A percentile compares a stretch with the other conserved stretches of the same genome.
Conservation (phyloP, 2,888 invertebrate species). For the Diplazon laetatorius region DNA sequence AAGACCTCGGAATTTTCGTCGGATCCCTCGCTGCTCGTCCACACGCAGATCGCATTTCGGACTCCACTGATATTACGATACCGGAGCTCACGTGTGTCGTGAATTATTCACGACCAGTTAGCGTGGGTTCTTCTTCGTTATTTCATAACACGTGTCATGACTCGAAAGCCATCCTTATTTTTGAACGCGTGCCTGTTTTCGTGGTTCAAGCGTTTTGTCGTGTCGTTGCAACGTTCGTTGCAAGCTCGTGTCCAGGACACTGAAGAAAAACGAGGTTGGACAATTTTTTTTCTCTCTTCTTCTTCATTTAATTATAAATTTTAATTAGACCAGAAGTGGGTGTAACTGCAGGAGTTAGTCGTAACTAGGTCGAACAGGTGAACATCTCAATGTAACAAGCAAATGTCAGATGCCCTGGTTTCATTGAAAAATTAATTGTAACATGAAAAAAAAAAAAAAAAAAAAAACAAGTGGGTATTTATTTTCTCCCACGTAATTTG, state of each 20-base stretch:
- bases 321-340: conserved; percentile 50
- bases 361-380: conserved; percentile 16
- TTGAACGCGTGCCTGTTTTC: neutral
- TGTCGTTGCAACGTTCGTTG: neutral
- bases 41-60: conserved; percentile 30
- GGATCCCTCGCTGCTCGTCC: neutral
- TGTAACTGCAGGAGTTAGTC: conserved; percentile 25
- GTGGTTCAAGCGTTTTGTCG: neutral
- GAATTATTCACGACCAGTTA: conserved; percentile 55
- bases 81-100: conserved; percentile 13
- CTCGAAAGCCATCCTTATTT: conserved; percentile 10
- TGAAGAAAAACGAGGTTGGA: conserved; percentile 21
- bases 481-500: no score
- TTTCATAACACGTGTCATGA: conserved; percentile 16
- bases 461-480: no score
- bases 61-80: neutral
- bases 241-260: neutral
- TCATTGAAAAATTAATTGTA: conserved; percentile 44
- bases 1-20: conserved; percentile 4
- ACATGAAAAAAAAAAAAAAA: conserved; percentile 19
- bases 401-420: conserved; percentile 4
- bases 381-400: conserved; percentile 6
- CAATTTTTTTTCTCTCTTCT: neutral
- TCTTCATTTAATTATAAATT: conserved; percentile 48
- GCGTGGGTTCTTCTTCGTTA: conserved; percentile 18